These are phyloP conservation scores for Chloebia gouldiae DNA, from an alignment of 2,113 vertebrate species.

Conservation along the genomic window DNA sequence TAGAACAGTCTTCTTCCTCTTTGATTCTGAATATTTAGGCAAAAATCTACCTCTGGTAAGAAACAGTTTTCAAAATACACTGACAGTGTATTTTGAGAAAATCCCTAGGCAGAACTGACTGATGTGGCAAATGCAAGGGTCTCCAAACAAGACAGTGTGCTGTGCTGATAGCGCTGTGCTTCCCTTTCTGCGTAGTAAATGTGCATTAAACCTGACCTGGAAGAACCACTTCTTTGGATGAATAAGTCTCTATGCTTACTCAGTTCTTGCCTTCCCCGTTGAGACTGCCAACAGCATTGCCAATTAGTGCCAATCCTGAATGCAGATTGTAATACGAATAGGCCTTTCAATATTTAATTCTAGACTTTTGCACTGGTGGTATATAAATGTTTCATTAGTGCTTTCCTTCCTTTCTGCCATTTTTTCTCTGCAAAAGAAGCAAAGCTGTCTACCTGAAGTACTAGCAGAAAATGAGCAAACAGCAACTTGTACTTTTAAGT, in stretches of 20 bases:
- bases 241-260: not conserved
- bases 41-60: not conserved
- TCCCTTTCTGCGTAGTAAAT: not conserved
- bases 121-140: not conserved
- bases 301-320: slow-evolving; percentile 69
- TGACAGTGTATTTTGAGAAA: not conserved
- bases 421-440: not conserved
- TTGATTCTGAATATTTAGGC: not conserved
- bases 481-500: not conserved
- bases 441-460: not conserved
- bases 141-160: not conserved
- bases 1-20: not conserved
- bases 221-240: slow-evolving; percentile 5
- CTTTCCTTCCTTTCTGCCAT: not conserved
- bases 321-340: slow-evolving; percentile 53
- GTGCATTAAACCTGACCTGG: slow-evolving; percentile 17
- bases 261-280: slow-evolving; percentile 10
- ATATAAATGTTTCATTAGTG: slow-evolving; percentile 63
- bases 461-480: not conserved
- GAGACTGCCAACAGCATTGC: slow-evolving; percentile 50
- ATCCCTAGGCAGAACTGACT: not conserved
- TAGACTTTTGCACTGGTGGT: slow-evolving; percentile 1
- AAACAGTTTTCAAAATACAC: not conserved
- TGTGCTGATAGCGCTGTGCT: not conserved
- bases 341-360: slow-evolving; percentile 60